Base-by-base conservation (phyloP, 2,888 invertebrate species). In the Chymomyza procnemis region DNA sequence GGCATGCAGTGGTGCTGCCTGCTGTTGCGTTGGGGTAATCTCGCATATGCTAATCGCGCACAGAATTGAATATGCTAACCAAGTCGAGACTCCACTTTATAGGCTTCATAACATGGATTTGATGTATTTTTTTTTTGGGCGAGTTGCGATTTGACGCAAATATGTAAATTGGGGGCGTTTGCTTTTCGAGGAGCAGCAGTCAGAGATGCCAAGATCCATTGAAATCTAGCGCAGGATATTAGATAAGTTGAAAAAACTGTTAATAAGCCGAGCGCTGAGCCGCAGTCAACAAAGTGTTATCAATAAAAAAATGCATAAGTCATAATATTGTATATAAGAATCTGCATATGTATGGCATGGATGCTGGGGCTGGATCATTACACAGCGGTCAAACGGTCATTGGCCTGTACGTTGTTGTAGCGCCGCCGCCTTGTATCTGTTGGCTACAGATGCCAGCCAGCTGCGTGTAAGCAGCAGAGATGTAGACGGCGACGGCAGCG, bases 331-430 rank as follows among this genome's bases (percentile, higher is more conserved):
- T n/a, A 41, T 12, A 41, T 41, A 80, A 76, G 69, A 76, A 83
- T 82, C 76, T 75, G 66, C 83, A 83, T 74, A 61, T 64, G 68
- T 52, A 34, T 61, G 34, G 68, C 48, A 34, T 61, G 34, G 61
- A 34, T 69, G 34, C n/a, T 9, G 9, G 9, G 12, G 34, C 14
- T 16, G 47, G 79, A 81, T 81, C 81, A 81, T 83, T 76, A 79
- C 73, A 71, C 85, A 84, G 85, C 85, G 85, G 85, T 85, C 85
- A 85, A 84, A 82, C 82, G 85, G 85, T 85, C 85, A 82, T 80
- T 85, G 85, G 80, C 85, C 84, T 84, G 75, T 71, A 76, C 34
- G 75, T 75, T 58, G 73, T 67, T 61, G 62, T 71, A 21, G 54
- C 64, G 48, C 50, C 73, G 26, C 58, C 64, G 48, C 50, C 19